Evolutionary conservation across 2,113 vertebrate genomes (phyloP).

Genomic region (Plecotus auritus): DNA sequence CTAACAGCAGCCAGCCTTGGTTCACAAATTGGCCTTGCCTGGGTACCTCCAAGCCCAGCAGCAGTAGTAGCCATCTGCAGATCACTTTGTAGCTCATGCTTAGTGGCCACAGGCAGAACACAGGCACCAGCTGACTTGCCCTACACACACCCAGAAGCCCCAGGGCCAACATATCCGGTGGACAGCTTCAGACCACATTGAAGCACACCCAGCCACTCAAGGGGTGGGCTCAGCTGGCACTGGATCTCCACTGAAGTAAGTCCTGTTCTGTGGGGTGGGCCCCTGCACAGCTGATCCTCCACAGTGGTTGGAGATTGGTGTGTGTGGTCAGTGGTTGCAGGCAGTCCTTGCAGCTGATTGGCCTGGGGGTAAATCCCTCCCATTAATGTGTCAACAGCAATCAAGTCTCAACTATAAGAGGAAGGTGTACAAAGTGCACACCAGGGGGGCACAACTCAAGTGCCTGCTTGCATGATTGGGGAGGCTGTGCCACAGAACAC

Average conservation of each 20-base stretch:
- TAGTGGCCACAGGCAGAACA: too few relatives aligned
- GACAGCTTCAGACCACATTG: too few relatives aligned
- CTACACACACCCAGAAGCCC: too few relatives aligned
- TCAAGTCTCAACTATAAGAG: not conserved
- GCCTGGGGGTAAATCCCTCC: not conserved
- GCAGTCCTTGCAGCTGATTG: not conserved
- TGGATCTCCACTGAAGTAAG: not conserved
- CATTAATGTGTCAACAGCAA: not conserved
- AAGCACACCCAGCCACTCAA: not conserved
- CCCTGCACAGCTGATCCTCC: not conserved
- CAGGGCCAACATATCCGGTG: too few relatives aligned
- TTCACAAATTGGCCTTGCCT: not conserved
- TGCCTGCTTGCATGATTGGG: not conserved
- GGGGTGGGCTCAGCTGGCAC: not conserved
- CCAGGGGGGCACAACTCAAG: not conserved
- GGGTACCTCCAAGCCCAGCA: not conserved
- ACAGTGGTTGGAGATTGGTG: not conserved
- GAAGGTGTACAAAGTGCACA: not conserved
- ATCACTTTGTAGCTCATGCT: too few relatives aligned
- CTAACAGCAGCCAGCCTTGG: not conserved
- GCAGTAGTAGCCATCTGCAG: not conserved
- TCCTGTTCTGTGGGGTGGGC: not conserved
- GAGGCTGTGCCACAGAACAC: not conserved
- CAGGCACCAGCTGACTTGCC: too few relatives aligned
- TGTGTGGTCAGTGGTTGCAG: not conserved